Conservation (phyloP, 2,888 invertebrate genomes). For the Tetheella fluctuosa region DNA sequence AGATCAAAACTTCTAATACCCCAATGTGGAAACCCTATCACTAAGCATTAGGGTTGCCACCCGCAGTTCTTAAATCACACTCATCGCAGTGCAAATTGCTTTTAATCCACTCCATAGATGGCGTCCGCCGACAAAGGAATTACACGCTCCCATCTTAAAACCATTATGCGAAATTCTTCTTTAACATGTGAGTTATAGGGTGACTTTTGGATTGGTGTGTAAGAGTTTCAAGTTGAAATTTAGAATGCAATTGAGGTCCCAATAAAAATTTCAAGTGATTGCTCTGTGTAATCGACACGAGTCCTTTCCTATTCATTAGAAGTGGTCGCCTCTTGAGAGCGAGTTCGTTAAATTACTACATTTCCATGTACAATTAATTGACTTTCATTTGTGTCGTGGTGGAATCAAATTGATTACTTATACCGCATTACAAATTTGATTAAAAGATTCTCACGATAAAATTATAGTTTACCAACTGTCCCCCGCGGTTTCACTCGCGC, state of each 20-base stretch:
- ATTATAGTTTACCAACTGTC: too few species aligned
- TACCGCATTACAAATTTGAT: too few species aligned
- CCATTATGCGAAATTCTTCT: slow-evolving; percentile 8
- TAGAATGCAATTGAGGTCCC: slow-evolving; percentile 59
- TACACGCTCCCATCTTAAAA: slow-evolving; percentile 30
- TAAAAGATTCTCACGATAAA: background rate
- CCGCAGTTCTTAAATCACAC: slow-evolving; percentile 63
- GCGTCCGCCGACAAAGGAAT: slow-evolving; percentile 62
- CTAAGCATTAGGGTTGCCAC: slow-evolving; percentile 25
- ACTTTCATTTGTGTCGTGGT: background rate
- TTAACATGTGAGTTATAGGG: slow-evolving; percentile 12
- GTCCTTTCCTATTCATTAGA: slow-evolving; percentile 31
- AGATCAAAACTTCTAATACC: slow-evolving; percentile 6
- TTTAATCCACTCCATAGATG: slow-evolving; percentile 75
- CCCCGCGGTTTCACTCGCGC: too few species aligned
- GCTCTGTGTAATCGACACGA: slow-evolving; percentile 62
- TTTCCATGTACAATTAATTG: slow-evolving; percentile 6
- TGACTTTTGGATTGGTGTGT: slow-evolving; percentile 16
- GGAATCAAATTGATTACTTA: background rate
- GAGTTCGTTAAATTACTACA: slow-evolving; percentile 6
- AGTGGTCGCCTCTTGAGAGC: slow-evolving; percentile 11
- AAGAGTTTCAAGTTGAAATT: slow-evolving; percentile 43
- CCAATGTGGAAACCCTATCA: slow-evolving; percentile 8
- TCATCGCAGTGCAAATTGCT: slow-evolving; percentile 70
- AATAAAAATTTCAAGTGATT: slow-evolving; percentile 61